These are phyloP conservation scores for Cotesia congregata DNA, from an alignment of 2,888 invertebrate species.

Conservation along the genomic window DNA sequence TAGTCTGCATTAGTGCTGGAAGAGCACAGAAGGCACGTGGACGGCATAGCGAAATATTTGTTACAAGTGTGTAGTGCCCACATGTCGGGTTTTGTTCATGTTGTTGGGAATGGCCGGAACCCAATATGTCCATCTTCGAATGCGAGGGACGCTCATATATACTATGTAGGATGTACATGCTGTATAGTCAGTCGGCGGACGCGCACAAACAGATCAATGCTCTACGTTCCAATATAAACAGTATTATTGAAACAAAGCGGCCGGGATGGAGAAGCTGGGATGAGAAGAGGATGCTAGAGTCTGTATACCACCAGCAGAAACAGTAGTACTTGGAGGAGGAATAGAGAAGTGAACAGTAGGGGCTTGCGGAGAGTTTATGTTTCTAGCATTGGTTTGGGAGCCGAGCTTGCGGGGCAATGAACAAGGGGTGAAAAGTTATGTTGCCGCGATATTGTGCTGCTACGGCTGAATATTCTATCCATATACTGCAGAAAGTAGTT, in stretches of 20 bases:
- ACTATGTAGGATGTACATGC: neutral
- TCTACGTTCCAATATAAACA: constrained; percentile 70
- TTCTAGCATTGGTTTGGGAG: constrained; percentile 61
- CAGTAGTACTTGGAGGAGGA: neutral
- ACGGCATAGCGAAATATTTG: constrained; percentile 8
- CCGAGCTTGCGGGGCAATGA: constrained; percentile 53
- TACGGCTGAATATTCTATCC: constrained; percentile 45
- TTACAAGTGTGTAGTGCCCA: constrained; percentile 1
- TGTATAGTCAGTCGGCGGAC: constrained; percentile 53
- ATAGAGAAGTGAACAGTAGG: constrained; percentile 22
- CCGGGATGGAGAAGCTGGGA: constrained; percentile 51
- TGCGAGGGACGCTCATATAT: constrained; percentile 36
- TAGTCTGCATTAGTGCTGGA: neutral
- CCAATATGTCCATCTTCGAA: constrained; percentile 68
- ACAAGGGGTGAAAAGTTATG: constrained; percentile 70
- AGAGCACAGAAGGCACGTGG: neutral
- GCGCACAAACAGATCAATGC: constrained; percentile 70
- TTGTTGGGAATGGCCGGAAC: constrained; percentile 41
- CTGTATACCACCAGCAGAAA: neutral
- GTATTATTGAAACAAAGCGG: constrained; percentile 71
- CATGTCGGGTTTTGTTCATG: neutral
- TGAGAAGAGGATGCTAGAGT: constrained; percentile 16
- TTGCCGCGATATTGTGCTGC: constrained; percentile 70
- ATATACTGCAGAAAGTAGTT: neutral
- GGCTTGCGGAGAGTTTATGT: constrained; percentile 63